phyloP scores from a whole-genome alignment of 2,888 invertebrate genomes.

The Apodemia hepburni region DNA sequence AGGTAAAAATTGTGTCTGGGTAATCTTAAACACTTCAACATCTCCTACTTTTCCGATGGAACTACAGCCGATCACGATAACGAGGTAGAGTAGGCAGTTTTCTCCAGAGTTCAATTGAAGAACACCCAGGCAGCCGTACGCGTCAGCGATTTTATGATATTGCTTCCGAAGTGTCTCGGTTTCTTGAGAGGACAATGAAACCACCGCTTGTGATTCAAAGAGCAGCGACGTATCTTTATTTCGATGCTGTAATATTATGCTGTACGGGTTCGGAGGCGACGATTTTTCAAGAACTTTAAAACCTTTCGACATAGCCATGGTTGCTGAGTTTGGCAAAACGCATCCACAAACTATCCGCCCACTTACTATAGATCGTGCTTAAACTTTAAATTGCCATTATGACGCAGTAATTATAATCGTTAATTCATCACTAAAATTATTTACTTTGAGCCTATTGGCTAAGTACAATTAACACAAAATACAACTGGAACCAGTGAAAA shows the following conservation, averaged over 20 bases:
- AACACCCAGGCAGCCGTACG: conserved; percentile 97
- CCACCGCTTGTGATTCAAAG: conserved; percentile 96
- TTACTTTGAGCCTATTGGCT: neutral
- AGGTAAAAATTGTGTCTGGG: conserved; percentile 94
- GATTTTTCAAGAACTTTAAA: conserved; percentile 95
- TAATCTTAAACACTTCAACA: conserved; percentile 96
- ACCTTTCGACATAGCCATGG: conserved; percentile 96
- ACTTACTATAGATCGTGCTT: neutral
- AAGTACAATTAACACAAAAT: neutral
- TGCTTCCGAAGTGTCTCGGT: conserved; percentile 93
- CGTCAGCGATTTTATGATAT: conserved; percentile 95
- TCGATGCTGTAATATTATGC: conserved; percentile 93
- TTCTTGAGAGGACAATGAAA: conserved; percentile 91
- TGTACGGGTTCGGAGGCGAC: conserved; percentile 92
- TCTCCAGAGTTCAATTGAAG: conserved; percentile 93
- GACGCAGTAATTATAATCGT: neutral
- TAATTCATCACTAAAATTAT: neutral
- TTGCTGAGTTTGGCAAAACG: conserved; percentile 31
- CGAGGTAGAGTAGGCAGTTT: conserved; percentile 91
- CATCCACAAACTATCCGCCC: conserved; percentile 22
- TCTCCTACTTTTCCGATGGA: conserved; percentile 98
- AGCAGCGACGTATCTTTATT: conserved; percentile 92
- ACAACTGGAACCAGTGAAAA: no score
- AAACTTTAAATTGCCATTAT: neutral
- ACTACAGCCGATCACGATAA: conserved; percentile 96